These are phyloP conservation scores for Agrilus planipennis DNA, from an alignment of 1,140 invertebrate genomes.

Conservation along the genomic window DNA sequence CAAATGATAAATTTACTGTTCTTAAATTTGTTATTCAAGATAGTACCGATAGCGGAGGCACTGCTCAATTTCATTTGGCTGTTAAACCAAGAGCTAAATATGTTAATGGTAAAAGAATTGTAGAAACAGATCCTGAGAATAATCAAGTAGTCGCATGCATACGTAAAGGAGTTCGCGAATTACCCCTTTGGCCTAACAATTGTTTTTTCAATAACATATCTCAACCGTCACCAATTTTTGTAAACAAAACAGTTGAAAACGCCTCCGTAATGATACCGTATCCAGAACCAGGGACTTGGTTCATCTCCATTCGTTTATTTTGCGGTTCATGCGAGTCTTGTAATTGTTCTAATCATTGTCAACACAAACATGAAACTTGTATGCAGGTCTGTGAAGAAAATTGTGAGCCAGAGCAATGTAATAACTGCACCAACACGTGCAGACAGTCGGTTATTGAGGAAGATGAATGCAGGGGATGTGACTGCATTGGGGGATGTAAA, in stretches of 20 bases:
- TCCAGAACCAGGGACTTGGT: slow-evolving; percentile 68
- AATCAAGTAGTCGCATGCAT: slow-evolving; percentile 47
- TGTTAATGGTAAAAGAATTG: slow-evolving; percentile 35
- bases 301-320: slow-evolving; percentile 52
- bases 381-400: slow-evolving; percentile 22
- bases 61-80: slow-evolving; percentile 49
- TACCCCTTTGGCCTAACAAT: slow-evolving; percentile 42
- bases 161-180: slow-evolving; percentile 37
- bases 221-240: slow-evolving; percentile 36
- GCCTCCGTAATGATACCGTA: slow-evolving; percentile 53
- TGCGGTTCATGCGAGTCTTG: slow-evolving; percentile 38
- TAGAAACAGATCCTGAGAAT: slow-evolving; percentile 22
- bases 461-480: slow-evolving; percentile 18
- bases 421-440: slow-evolving; percentile 6
- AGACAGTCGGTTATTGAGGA: not conserved
- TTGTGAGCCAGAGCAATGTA: slow-evolving; percentile 26
- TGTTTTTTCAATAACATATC: slow-evolving; percentile 25
- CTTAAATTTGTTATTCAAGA: slow-evolving; percentile 51
- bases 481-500: slow-evolving; percentile 30
- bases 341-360: slow-evolving; percentile 27
- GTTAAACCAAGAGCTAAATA: slow-evolving; percentile 42
- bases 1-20: slow-evolving; percentile 42
- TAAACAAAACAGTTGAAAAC: slow-evolving; percentile 40
- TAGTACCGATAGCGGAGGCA: slow-evolving; percentile 60
- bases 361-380: slow-evolving; percentile 18